A percentile compares a stretch with the other conserved stretches of the same genome.
Conservation (phyloP, 37 sponge, comb jelly and placozoan species). For the Chondrilla cf. caribensis region DNA sequence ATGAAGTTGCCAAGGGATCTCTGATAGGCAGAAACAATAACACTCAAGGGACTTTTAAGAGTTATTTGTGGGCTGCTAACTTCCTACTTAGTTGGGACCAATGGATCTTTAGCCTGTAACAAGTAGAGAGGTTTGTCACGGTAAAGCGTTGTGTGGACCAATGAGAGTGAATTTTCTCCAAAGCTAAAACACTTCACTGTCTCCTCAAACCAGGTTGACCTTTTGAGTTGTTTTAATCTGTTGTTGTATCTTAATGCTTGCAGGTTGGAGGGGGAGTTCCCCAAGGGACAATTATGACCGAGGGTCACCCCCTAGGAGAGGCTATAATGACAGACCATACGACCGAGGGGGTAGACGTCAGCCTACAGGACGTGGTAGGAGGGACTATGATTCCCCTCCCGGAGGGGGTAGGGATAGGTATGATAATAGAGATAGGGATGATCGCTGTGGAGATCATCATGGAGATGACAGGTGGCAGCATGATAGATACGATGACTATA, state of each 20-base stretch:
- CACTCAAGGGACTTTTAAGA: too few relatives aligned
- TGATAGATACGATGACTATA: constrained; percentile 5
- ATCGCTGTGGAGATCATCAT: constrained; percentile 24
- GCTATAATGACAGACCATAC: neutral
- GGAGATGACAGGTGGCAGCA: constrained; percentile 29
- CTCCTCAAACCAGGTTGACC: too few relatives aligned
- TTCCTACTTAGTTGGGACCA: too few relatives aligned
- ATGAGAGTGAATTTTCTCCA: too few relatives aligned
- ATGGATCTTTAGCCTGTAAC: too few relatives aligned
- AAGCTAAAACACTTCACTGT: too few relatives aligned
- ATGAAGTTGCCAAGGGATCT: too few relatives aligned
- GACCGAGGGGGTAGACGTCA: constrained; percentile 3
- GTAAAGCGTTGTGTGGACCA: too few relatives aligned
- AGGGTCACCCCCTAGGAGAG: constrained; percentile 3
- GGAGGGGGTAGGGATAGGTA: constrained; percentile 16
- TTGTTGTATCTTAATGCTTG: neutral
- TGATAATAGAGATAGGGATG: constrained; percentile 4
- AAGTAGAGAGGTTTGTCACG: too few relatives aligned
- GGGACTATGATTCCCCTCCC: neutral
- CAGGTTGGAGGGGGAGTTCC: neutral
- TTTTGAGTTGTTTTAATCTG: too few relatives aligned
- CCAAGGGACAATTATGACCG: neutral
- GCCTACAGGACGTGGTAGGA: neutral
- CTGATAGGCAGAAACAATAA: too few relatives aligned
- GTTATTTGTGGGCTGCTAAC: too few relatives aligned